A percentile compares a stretch with the other conserved stretches of the same genome.
Conservation (phyloP, 2,797 vertebrate species). For the Telmatherina bonti region DNA sequence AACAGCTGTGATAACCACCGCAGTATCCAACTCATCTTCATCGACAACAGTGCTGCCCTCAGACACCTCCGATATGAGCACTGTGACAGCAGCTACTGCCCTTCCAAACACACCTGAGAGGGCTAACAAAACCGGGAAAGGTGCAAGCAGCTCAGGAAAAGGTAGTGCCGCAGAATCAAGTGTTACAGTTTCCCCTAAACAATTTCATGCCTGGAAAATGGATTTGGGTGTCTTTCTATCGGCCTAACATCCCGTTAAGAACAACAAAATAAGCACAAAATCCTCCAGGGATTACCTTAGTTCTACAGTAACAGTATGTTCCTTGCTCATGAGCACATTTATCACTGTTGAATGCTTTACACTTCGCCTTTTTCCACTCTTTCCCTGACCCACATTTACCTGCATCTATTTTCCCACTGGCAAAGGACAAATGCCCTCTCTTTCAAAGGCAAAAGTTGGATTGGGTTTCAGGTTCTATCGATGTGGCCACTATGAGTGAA, state of each 20-base stretch:
- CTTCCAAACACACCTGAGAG: slow-evolving; percentile 22
- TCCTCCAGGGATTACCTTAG: slow-evolving; percentile 1
- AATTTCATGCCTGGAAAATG: slow-evolving; percentile 18
- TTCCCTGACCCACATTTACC: slow-evolving; percentile 70
- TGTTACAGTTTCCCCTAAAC: slow-evolving; percentile 24
- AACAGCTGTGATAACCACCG: slow-evolving; percentile 15
- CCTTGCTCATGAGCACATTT: slow-evolving; percentile 25
- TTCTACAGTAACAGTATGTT: slow-evolving; percentile 31
- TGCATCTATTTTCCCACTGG: slow-evolving; percentile 66
- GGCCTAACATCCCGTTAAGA: slow-evolving; percentile 10
- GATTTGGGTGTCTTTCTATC: background rate
- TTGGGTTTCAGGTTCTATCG: slow-evolving; percentile 77
- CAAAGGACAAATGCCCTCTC: slow-evolving; percentile 66
- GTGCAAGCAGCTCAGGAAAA: slow-evolving; percentile 58
- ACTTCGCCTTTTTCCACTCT: slow-evolving; percentile 34
- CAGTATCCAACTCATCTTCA: background rate
- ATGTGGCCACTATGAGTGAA: slow-evolving; percentile 60
- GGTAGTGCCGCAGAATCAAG: slow-evolving; percentile 54
- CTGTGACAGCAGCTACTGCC: slow-evolving; percentile 1
- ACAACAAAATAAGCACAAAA: background rate
- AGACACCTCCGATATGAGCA: slow-evolving; percentile 22
- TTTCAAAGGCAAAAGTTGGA: slow-evolving; percentile 65
- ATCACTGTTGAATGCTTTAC: slow-evolving; percentile 37
- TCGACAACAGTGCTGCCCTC: slow-evolving; percentile 19
- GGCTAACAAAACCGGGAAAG: slow-evolving; percentile 51